phyloP scores from a whole-genome alignment of 2,113 vertebrate genomes.

The Falcunculus frontatus region DNA sequence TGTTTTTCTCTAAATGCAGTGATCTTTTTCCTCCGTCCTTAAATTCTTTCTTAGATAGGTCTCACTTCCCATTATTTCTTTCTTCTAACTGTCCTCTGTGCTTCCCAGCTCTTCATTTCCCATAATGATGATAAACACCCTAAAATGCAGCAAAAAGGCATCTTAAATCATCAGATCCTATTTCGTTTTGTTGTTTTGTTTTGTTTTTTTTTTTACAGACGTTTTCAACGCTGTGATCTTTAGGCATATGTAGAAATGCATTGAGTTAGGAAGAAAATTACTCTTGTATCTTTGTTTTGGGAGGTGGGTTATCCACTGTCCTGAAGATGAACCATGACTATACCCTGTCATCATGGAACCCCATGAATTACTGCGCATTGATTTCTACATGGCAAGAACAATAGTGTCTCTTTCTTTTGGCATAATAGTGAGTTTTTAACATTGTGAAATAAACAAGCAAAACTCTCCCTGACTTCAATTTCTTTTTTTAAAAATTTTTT shows the following conservation, averaged over 20 bases:
- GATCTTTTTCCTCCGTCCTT: neutral
- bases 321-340: neutral
- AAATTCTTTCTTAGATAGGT: neutral
- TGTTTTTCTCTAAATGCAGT: neutral
- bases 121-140: neutral
- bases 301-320: neutral
- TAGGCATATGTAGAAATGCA: neutral
- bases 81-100: neutral
- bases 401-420: neutral
- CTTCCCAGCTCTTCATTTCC: neutral
- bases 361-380: neutral
- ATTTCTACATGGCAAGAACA: neutral
- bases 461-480: fast-evolving
- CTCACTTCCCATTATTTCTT: neutral
- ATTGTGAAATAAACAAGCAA: neutral
- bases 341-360: neutral
- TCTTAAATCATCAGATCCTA: neutral
- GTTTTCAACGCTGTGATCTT: neutral
- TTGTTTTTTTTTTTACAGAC: neutral
- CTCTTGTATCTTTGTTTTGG: neutral
- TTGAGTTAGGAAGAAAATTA: neutral
- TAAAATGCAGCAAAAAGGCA: neutral
- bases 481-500: neutral
- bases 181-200: neutral
- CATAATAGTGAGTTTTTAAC: neutral